Base-by-base conservation (phyloP, 2,113 vertebrate species). In the Aepyceros melampus region DNA sequence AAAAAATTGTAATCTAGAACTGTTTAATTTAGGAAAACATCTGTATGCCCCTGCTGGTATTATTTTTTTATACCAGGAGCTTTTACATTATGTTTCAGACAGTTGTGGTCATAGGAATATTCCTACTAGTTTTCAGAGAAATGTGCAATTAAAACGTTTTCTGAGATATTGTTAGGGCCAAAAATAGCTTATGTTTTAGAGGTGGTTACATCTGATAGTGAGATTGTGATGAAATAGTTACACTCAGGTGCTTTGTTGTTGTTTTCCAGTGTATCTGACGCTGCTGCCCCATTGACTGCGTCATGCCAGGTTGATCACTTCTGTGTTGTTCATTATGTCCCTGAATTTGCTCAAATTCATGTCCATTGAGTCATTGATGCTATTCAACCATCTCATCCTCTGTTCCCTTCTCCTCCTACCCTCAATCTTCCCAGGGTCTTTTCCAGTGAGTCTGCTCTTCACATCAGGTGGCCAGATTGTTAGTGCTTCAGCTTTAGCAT, bases 51-150 rank as follows among this genome's bases (percentile, higher is more conserved):
- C 36, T 56, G 29, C 56, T 89, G 58, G 33, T 76, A 23, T 43
- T 82, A 19, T 97, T 87, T 87, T 87, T 95, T 85, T 95, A 71
- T 91, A 33, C 67, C 51, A 36, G 12, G 21, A 96, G 64, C 55
- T 94, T 97, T n/a, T 64, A 78, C 45, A 62, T 94, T 76, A 76
- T 89, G 33, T 92, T 93, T 98, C 12, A 94, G 53, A 36, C 7
- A 43, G 13, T 92, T 95, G 64, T 79, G n/a, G 33, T 92, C 58
- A 23, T 60, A 55, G 89, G 79, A 96, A 45, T 87, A 92, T 90
- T 94, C 89, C 87, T n/a, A 74, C 71, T 87, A 60, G 31, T 96
- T 81, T 96, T 94, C 9, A 94, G 53, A 96, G 60, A 95, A 92
- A 86, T 53, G 60, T 96, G 53, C 3, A 76, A n/a, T 95, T 97